Base-by-base conservation (phyloP, 2,888 invertebrate species). In the Ditula angustiorana region DNA sequence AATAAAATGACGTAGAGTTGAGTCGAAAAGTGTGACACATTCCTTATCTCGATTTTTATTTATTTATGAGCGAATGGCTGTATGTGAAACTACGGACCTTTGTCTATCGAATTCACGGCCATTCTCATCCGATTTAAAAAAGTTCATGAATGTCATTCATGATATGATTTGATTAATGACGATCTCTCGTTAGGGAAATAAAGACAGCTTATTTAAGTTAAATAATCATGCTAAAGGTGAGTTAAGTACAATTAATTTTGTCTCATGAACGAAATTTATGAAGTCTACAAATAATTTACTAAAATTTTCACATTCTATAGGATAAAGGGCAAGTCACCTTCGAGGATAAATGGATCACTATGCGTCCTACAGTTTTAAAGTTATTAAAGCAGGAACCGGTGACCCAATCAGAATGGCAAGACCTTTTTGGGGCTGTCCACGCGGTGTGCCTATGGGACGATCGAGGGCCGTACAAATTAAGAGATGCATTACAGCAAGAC, bases 381-480 rank as follows among this genome's bases (percentile, higher is more conserved):
- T 94, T 99, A 67, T 93, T 99, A 55, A 96, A 98, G 80, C 99
- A 99, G 88, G 98, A 99, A 88, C 94, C 97, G 5, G 99, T 99
- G 0, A 96, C 97, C 11, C 97, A 98, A 77, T 94, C 94, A 19
- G 99, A 99, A 94, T 99, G 99, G 99, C 99, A 99, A 85, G 98
- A 98, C 88, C 93, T 99, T 52, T 99, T 99, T 90, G 98, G 97
- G 90, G 96, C 97, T 62, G 98, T 99, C 13, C 99, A 99, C 92
- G 95, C 97, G 67, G 98, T 99, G 11, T 98, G 98, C 85, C 91
- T 99, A 65, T 99, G 99, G 99, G 98, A 99, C 88, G 99, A 99
- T 78, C 97, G 98, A 85, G 98, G 98, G 0, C 96, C 98, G 0
- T 94, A 95, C 49, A 98, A 98, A 87, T 95, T 99, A 46, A 81